Conservation (phyloP, 2,888 invertebrate genomes). For the Clivina fossor region DNA sequence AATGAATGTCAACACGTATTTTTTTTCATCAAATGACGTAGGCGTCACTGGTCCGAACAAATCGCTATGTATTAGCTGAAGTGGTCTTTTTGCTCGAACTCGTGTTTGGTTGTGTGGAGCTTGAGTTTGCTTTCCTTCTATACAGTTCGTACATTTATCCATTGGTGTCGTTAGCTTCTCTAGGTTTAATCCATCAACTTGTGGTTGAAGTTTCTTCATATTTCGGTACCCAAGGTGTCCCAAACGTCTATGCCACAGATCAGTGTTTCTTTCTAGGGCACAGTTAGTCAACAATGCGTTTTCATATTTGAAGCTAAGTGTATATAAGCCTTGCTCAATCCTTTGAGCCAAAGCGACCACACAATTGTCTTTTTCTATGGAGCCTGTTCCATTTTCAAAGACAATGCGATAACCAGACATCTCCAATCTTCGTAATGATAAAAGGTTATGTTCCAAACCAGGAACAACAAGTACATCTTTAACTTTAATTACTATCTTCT, state of each 20-base stretch:
- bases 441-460: constrained; percentile 36
- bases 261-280: neutral
- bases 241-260: constrained; percentile 36
- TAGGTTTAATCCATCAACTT: constrained; percentile 26
- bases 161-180: constrained; percentile 5
- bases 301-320: constrained; percentile 25
- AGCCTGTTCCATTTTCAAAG: constrained; percentile 39
- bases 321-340: constrained; percentile 34
- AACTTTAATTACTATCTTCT: constrained; percentile 33
- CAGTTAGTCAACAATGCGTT: constrained; percentile 2
- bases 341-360: constrained; percentile 31
- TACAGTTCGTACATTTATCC: constrained; percentile 35
- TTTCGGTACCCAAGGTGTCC: constrained; percentile 36
- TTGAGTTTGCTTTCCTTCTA: constrained; percentile 40
- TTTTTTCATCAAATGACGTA: constrained; percentile 37
- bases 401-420: constrained; percentile 37
- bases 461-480: constrained; percentile 38
- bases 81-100: constrained; percentile 35
- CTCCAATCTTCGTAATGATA: constrained; percentile 41
- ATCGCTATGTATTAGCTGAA: constrained; percentile 41
- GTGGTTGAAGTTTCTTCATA: constrained; percentile 28
- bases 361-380: constrained; percentile 35
- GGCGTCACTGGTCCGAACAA: constrained; percentile 40
- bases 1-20: constrained; percentile 35
- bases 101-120: constrained; percentile 33